A percentile compares a stretch with the other conserved stretches of the same genome.
Evolutionary conservation across 2,113 vertebrate species (phyloP).

Genomic region (Acrocephalus arundinaceus): DNA sequence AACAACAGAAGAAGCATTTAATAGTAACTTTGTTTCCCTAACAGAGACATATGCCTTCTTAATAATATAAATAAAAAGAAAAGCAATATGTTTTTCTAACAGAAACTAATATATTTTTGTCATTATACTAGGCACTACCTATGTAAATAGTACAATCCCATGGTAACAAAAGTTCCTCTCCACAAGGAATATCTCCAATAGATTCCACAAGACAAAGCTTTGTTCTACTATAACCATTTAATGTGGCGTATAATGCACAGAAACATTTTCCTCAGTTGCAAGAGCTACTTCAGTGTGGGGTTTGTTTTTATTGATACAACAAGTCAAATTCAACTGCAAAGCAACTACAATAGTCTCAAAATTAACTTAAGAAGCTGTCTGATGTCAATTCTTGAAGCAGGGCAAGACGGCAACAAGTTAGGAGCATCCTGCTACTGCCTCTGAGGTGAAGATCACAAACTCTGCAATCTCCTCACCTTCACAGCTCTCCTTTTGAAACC

Average conservation of each 20-base stretch:
- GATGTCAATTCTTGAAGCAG: neutral
- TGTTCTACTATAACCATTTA: neutral
- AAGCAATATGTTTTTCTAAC: neutral
- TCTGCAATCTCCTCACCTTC: neutral
- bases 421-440: neutral
- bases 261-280: neutral
- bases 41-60: neutral
- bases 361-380: neutral
- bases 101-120: neutral
- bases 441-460: neutral
- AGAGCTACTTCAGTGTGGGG: neutral
- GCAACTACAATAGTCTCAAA: neutral
- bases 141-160: neutral
- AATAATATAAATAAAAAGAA: neutral
- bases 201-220: neutral
- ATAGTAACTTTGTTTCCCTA: neutral
- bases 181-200: neutral
- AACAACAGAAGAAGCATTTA: neutral
- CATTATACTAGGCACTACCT: neutral
- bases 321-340: neutral
- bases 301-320: neutral
- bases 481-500: neutral
- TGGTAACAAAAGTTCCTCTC: neutral
- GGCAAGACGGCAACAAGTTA: neutral
- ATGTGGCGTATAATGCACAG: neutral